Evolutionary conservation across 2,888 invertebrate genomes (phyloP).

Genomic region (Chrysotoxum bicinctum): DNA sequence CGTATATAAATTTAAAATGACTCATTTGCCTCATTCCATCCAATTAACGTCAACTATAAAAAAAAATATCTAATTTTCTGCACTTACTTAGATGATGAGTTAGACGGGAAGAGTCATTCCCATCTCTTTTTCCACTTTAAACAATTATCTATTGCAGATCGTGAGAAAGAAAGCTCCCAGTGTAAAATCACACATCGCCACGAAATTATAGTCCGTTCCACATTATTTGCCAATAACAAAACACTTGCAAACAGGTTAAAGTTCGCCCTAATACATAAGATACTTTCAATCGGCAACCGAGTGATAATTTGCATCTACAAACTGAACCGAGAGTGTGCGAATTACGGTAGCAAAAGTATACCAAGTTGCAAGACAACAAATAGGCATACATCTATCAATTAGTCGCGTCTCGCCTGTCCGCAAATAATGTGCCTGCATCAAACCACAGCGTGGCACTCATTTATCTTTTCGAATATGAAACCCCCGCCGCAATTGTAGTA

Average conservation of each 20-base stretch:
- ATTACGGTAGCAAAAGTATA: not conserved
- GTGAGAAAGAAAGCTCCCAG: conserved; percentile 20
- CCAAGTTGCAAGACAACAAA: not conserved
- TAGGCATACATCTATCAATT: conserved; percentile 45
- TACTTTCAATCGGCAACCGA: conserved; percentile 27
- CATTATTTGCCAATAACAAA: not conserved
- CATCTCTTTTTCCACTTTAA: not conserved
- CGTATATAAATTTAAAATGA: conserved; percentile 2
- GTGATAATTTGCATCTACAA: conserved; percentile 49
- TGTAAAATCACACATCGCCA: conserved; percentile 48
- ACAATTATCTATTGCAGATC: conserved; percentile 2
- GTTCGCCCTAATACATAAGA: conserved; percentile 51
- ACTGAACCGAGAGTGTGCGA: not conserved
- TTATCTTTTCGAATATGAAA: conserved; percentile 5
- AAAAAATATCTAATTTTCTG: conserved; percentile 10
- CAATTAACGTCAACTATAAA: conserved; percentile 23
- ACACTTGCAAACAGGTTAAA: conserved; percentile 52
- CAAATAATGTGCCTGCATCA: conserved; percentile 33
- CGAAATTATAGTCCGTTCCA: not conserved
- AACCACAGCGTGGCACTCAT: conserved; percentile 31
- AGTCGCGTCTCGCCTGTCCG: not conserved
- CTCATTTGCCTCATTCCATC: conserved; percentile 24
- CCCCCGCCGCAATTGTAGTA: conserved; percentile 3
- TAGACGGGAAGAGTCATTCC: not conserved
- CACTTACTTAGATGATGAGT: not conserved